phyloP scores from a whole-genome alignment of 1,140 invertebrate genomes.

The Hermatobates lingyangjiaoensis region DNA sequence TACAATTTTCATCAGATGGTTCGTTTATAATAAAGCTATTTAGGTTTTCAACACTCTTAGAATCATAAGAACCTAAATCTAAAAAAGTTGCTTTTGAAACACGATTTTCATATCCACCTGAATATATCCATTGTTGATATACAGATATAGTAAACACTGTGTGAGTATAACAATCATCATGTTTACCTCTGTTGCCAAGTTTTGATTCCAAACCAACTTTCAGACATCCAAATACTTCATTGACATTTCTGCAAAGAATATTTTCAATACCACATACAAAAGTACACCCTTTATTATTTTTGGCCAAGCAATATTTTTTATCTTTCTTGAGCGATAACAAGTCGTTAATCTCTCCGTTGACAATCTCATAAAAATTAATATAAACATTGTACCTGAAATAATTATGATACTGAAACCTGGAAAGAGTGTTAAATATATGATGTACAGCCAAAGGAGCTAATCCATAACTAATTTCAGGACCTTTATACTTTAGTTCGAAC shows the following conservation, averaged over 20 bases:
- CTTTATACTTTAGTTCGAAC: neutral
- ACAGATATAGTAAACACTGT: conserved; percentile 1
- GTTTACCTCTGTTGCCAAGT: neutral
- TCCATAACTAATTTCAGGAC: conserved; percentile 3
- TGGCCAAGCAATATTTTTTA: neutral
- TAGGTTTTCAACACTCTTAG: too few species aligned
- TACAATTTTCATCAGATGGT: neutral
- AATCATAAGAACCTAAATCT: neutral
- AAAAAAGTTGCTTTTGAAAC: neutral
- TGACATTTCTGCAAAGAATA: neutral
- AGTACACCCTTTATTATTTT: neutral
- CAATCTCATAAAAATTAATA: conserved; percentile 7
- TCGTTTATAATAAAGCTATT: neutral
- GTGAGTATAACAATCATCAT: neutral
- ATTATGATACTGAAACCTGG: neutral
- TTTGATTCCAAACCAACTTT: neutral
- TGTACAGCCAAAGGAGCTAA: conserved; percentile 3
- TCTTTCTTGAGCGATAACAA: neutral
- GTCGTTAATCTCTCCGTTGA: conserved; percentile 4
- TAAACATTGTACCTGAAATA: conserved; percentile 6
- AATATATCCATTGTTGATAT: conserved; percentile 3
- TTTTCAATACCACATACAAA: neutral
- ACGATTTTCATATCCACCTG: neutral
- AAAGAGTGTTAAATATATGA: conserved; percentile 6
- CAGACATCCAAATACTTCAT: neutral